Base-by-base conservation (phyloP, 1,140 invertebrate species). In the Euwallacea fornicatus region DNA sequence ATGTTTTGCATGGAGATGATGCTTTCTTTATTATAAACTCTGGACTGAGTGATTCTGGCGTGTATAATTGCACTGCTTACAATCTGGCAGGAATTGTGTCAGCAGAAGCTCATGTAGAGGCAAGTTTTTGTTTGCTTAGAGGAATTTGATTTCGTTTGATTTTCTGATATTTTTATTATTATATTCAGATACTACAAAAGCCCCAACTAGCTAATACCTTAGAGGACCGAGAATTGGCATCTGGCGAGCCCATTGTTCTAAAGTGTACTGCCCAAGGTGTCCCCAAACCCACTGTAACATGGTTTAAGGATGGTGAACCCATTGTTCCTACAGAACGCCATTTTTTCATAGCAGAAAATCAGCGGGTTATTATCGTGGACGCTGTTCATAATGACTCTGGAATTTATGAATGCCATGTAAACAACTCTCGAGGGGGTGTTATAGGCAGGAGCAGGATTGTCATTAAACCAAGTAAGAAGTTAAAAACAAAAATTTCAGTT, bases 11-110 rank as follows among this genome's bases (percentile, higher is more conserved):
- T 0, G 89, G 89, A 21, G 96, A 98, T 82, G 93, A 97, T 81
- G 89, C 91, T 2, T 94, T 98, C 77, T 94, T 97, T 77, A 98
- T 98, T 72, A 86, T 94, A 7, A 90, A 96, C 83, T 92, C 95
- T 7, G 95, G 95, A 82, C 86, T 88, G 0, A 86, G 86, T 46
- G 97, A 99, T 81, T 91, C 91, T 77, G 97, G 97, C 2, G 84
- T 95, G 2, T 99, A 99, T 79, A 97, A 92, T 42, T 99, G 97
- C 82, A 96, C 90, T 7, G 97, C 97, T 0, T 88, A 90, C 75
- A 99, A 98, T 84, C 83, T 88, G 13, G 96, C 95, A 13, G 96
- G 96, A 0, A 87, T 87, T 54, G 91, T 95, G 16, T 88, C 91
- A 61, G 89, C 93, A 2, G 97, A 97, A 85, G 94, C 94, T 0